phyloP scores from a whole-genome alignment of 2,797 vertebrate species.

The Uromys caudimaculatus region DNA sequence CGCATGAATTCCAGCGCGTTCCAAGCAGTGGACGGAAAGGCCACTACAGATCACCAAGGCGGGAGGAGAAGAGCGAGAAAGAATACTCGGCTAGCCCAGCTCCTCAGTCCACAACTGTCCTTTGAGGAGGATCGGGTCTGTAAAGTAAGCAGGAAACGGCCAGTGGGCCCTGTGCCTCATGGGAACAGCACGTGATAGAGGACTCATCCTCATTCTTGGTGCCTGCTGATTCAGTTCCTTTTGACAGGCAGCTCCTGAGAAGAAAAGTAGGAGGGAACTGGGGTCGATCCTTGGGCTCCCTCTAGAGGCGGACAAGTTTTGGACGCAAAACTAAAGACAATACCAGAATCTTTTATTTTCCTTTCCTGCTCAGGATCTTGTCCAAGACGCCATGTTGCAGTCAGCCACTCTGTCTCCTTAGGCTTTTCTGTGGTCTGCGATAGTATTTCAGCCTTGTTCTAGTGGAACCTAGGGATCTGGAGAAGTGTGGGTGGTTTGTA shows the following conservation, averaged over 20 bases:
- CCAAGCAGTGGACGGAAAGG: background rate
- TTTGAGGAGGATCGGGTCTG: background rate
- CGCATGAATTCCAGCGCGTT: background rate
- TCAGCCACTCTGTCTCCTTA: background rate
- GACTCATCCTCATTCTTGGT: background rate
- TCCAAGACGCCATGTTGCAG: background rate
- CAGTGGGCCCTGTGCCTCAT: background rate
- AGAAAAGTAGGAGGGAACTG: background rate
- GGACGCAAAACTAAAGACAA: background rate
- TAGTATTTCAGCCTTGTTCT: background rate
- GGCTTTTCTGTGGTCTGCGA: background rate
- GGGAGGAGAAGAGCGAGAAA: background rate
- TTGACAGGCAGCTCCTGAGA: background rate
- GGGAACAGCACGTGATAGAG: background rate
- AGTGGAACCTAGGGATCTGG: background rate
- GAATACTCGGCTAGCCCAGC: background rate
- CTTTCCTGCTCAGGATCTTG: background rate
- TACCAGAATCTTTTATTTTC: background rate
- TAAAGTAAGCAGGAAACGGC: background rate
- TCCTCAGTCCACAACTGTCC: background rate
- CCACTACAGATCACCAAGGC: background rate
- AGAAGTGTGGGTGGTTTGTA: background rate
- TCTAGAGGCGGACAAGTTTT: constrained; percentile 56
- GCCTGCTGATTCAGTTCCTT: background rate
- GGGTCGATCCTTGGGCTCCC: constrained; percentile 66